Evolutionary conservation across 2,888 invertebrate species (phyloP).

Genomic region (Epirrita christyi): DNA sequence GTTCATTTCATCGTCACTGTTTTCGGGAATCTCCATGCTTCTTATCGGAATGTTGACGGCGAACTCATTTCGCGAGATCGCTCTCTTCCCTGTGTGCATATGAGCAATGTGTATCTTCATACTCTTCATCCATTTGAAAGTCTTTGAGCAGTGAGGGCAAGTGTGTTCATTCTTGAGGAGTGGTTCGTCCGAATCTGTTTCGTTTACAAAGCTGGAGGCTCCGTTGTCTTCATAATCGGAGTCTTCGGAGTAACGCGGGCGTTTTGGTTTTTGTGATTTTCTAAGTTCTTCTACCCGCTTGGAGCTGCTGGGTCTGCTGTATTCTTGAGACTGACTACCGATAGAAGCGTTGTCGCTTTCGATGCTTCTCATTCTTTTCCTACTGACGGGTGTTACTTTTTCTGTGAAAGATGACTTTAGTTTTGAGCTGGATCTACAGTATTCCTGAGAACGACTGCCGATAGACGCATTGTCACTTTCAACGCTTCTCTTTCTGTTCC

Average conservation of each 20-base stretch:
- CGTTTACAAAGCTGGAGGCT: slow-evolving; percentile 59
- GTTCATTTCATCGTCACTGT: slow-evolving; percentile 61
- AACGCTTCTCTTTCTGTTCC: slow-evolving; percentile 65
- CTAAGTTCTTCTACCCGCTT: slow-evolving; percentile 69
- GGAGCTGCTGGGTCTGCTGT: slow-evolving; percentile 54
- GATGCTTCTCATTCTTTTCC: slow-evolving; percentile 66
- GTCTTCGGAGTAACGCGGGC: slow-evolving; percentile 55
- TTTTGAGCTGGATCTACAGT: slow-evolving; percentile 56
- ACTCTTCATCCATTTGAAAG: slow-evolving; percentile 53
- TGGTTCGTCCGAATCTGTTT: slow-evolving; percentile 74
- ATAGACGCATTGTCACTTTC: slow-evolving; percentile 68
- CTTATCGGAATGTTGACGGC: slow-evolving; percentile 49
- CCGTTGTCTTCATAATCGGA: slow-evolving; percentile 73
- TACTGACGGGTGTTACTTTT: slow-evolving; percentile 53
- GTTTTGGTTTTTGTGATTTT: slow-evolving; percentile 52
- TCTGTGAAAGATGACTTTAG: slow-evolving; percentile 61
- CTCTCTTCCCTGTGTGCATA: slow-evolving; percentile 50
- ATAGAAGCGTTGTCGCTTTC: slow-evolving; percentile 68
- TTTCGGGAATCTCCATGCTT: slow-evolving; percentile 48
- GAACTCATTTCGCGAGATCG: slow-evolving; percentile 24
- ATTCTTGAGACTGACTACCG: slow-evolving; percentile 63
- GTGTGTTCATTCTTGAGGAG: slow-evolving; percentile 51
- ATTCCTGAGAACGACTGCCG: slow-evolving; percentile 63
- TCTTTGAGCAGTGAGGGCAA: slow-evolving; percentile 63
- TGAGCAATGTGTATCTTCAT: slow-evolving; percentile 53